phyloP scores from a whole-genome alignment of 23 tunicate genomes.

The Diplosoma virens region DNA sequence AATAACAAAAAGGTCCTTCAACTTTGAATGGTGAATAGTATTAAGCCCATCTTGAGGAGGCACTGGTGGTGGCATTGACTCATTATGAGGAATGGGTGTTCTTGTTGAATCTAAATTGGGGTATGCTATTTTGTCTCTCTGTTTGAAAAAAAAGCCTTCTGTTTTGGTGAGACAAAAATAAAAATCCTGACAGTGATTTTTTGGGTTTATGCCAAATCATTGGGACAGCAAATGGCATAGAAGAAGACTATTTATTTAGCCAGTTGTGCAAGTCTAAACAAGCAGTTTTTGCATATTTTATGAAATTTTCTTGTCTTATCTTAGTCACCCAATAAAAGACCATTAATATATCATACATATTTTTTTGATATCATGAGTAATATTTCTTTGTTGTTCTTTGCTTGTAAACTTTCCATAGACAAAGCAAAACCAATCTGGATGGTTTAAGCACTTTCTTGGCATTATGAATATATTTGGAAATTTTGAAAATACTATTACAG shows the following conservation, averaged over 20 bases:
- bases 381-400: no score
- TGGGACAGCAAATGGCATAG: conserved; percentile 30
- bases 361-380: no score
- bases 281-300: no score
- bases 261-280: conserved; percentile 40
- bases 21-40: conserved; percentile 4
- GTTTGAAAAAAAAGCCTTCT: conserved; percentile 18
- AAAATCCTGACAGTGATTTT: conserved; percentile 28
- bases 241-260: conserved; percentile 15
- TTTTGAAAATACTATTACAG: no score
- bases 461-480: no score
- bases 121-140: conserved; percentile 29
- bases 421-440: no score
- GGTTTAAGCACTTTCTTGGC: no score
- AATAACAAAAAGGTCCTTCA: conserved; percentile 18
- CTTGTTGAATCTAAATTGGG: conserved; percentile 21
- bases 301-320: no score
- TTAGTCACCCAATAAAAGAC: no score
- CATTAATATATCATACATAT: no score
- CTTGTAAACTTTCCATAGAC: no score
- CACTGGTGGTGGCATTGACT: conserved; percentile 10
- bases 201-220: conserved; percentile 45
- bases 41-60: conserved; percentile 6
- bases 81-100: conserved; percentile 26
- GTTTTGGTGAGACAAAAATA: conserved; percentile 37